Evolutionary conservation across 1,140 invertebrate genomes (phyloP), one percentile per base, ranked within the genome.

Genomic region (Cydia amplana): DNA sequence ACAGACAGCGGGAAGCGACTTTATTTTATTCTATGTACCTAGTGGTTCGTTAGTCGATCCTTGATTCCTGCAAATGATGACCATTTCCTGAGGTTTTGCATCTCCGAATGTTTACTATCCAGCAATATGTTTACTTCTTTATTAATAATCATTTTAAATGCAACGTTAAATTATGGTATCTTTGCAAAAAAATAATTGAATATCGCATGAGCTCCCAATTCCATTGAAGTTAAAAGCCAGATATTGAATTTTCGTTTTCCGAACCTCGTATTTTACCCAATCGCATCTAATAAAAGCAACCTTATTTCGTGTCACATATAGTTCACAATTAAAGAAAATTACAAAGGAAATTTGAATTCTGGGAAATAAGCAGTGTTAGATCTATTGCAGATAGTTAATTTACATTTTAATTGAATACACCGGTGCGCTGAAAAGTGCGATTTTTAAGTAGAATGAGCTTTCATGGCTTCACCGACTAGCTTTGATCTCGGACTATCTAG

Each of bases 391-490:
- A 70, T 70, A 70, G 65, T 77, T 74, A 80, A 80, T 80, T 77
- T 77, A 60, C 74, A 80, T 77, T 80, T 79, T 77, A 75, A 80
- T 80, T 77, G 76, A 77, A 74, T 74, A 74, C 74, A 74, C 18
- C 64, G 9, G 55, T 70, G 32, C 40, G 70, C 20, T 46, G 32
- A 23, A 40, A 72, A 46, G 20, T 43, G 70, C 20, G 20, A 43
- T 72, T 65, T 79, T 70, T 25, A 49, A 43, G 20, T 10, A 32
- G n/a, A 10, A 43, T 60, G 55, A 9, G 18, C 9, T 23, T 60
- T 23, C 55, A 20, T 60, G 20, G n/a, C n/a, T n/a, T 51, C 12
- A 18, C 49, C 2, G n/a, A n/a, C n/a, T n/a, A n/a, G n/a, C n/a
- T n/a, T n/a, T n/a, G n/a, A n/a, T n/a, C n/a, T n/a, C n/a, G n/a